Evolutionary conservation across 2,888 invertebrate genomes (phyloP).

Genomic region (Drosophila infuscata): DNA sequence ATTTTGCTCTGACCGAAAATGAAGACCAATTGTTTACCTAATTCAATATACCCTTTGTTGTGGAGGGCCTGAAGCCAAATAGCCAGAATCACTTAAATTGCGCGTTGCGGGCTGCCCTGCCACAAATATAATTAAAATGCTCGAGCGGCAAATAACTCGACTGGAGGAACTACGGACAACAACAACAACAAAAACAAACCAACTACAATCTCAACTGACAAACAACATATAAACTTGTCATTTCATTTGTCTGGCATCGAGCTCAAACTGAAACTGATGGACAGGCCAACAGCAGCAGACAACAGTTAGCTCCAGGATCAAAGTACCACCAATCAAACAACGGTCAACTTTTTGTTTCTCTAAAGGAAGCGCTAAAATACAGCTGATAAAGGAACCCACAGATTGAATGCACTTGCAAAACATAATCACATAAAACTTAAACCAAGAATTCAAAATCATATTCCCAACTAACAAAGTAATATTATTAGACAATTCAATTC

Average conservation of each 20-base stretch:
- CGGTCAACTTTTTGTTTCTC: conserved; percentile 28
- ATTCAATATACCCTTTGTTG: conserved; percentile 48
- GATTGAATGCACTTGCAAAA: neutral
- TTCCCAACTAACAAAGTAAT: neutral
- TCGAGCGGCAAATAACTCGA: conserved; percentile 57
- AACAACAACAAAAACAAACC: neutral
- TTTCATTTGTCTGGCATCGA: conserved; percentile 62
- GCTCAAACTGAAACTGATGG: conserved; percentile 54
- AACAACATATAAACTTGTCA: conserved; percentile 68
- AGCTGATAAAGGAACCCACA: neutral
- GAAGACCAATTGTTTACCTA: conserved; percentile 55
- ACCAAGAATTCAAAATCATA: neutral
- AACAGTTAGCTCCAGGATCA: conserved; percentile 5
- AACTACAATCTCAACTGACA: conserved; percentile 28
- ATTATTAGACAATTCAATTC: neutral
- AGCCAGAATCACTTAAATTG: conserved; percentile 70
- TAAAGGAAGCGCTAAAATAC: conserved; percentile 7
- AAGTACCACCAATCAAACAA: conserved; percentile 36
- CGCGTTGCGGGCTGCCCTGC: conserved; percentile 53
- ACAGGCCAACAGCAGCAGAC: neutral
- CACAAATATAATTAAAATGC: conserved; percentile 78
- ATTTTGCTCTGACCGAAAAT: conserved; percentile 27
- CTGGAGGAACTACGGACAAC: conserved; percentile 32
- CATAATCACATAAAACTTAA: neutral
- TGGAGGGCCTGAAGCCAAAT: conserved; percentile 47